Evolutionary conservation across 2,113 vertebrate genomes (phyloP), one percentile per base, ranked within the genome.

Genomic region (Scytalopus superciliaris): DNA sequence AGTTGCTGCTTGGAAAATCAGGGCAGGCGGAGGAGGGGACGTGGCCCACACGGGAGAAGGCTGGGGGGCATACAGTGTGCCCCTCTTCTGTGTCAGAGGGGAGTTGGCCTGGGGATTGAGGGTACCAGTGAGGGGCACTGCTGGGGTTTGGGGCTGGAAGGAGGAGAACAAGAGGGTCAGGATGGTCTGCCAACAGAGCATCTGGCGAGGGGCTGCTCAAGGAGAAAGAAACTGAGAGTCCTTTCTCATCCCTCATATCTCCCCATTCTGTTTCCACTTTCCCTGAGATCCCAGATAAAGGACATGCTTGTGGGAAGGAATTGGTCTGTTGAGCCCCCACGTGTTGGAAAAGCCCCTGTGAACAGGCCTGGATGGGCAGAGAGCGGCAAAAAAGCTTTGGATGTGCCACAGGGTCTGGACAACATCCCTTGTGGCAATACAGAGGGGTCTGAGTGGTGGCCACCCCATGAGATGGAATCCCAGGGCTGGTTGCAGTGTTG

Each of bases 351-450:
- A 59, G 59, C 57, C n/a, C 44, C 37, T 22, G 8, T 19, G 49
- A 44, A 21, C 1, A 8, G 8, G 25, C 21, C 0, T 5, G 52
- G 30, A 18, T 39, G 35, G 44, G 13, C 81, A 49, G 73, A 69
- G 69, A 25, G n/a, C n/a, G 67, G 13, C 21, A 7, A 9, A 31
- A 33, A 12, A 30, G 37, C 27, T 27, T 45, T n/a, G 44, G 57
- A 42, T 2, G 1, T 25, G 40, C n/a, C 0, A 0, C 4, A 28
- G 87, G 24, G 4, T 68, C 70, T 0, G 0, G 78, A 7, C 31
- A 15, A 0, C 2, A 2, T 35, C 44, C 2, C 0, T 83, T 1
- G 0, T 18, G 80, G 10, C 2, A 2, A 17, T 44, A 52, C 49
- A 52, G 75, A 62, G 44, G 62, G 56, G 31, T 50, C 35, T 27